Conservation (phyloP, 2,797 vertebrate species). For the Alosa sapidissima region DNA sequence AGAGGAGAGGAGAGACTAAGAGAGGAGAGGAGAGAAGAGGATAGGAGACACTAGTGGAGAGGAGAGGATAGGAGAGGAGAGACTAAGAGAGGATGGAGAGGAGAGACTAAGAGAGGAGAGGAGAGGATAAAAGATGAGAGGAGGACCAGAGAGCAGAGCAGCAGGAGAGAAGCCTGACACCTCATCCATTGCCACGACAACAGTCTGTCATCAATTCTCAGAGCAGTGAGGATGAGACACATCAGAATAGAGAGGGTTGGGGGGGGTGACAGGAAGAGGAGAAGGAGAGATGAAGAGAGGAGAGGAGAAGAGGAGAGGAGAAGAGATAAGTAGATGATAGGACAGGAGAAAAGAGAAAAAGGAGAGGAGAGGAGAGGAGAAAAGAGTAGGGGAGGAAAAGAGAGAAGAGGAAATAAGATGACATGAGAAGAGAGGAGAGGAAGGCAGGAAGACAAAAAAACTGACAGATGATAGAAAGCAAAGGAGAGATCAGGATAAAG, state of each 20-base stretch:
- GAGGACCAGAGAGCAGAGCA: background rate
- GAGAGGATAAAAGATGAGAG: background rate
- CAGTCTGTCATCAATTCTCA: background rate
- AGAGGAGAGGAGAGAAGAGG: too few species aligned
- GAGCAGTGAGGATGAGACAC: slow-evolving; percentile 1
- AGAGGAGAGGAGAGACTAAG: too few species aligned
- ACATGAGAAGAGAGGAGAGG: background rate
- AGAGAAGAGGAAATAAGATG: background rate
- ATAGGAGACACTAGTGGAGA: too few species aligned
- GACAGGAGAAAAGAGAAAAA: too few species aligned
- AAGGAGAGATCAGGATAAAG: too few species aligned
- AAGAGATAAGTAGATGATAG: too few species aligned
- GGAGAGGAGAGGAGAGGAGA: too few species aligned
- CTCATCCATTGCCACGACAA: slow-evolving; percentile 34
- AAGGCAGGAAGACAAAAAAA: too few species aligned
- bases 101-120: background rate
- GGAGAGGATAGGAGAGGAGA: too few species aligned
- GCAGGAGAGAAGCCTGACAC: slow-evolving; percentile 18
- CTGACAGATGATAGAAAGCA: too few species aligned
- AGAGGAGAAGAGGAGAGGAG: background rate
- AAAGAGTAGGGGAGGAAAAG: background rate
- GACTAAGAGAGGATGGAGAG: background rate
- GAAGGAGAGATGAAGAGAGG: background rate
- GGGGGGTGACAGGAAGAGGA: background rate
- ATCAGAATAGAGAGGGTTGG: background rate